Percentiles rank a stretch among this genome's conserved stretches.
These are phyloP conservation scores for Hartigia nigra DNA, from an alignment of 2,888 invertebrate genomes.

Conservation along the genomic window DNA sequence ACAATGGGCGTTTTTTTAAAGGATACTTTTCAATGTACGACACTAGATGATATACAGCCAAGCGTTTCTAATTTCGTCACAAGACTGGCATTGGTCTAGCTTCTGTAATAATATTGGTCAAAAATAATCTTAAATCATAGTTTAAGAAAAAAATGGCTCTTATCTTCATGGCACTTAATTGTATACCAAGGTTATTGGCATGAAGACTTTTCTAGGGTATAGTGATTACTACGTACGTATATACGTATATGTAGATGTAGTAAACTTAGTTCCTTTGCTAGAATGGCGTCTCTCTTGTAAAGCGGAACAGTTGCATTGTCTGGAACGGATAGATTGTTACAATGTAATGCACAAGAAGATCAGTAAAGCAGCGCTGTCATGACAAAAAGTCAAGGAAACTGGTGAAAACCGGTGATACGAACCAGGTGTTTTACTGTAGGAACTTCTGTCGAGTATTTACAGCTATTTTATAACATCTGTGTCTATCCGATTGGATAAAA, in stretches of 20 bases:
- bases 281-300: background rate
- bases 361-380: background rate
- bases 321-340: background rate
- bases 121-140: background rate
- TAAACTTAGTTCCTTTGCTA: too few species aligned
- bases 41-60: background rate
- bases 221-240: background rate
- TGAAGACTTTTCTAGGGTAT: background rate
- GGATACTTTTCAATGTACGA: background rate
- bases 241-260: too few species aligned
- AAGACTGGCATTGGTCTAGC: background rate
- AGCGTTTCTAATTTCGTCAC: background rate
- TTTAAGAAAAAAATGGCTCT: background rate
- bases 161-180: background rate
- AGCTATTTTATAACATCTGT: background rate
- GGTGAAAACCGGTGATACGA: slow-evolving; percentile 26
- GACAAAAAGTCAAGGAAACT: slow-evolving; percentile 31
- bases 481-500: too few species aligned
- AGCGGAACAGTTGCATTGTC: background rate
- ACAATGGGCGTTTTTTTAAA: background rate
- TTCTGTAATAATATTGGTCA: background rate
- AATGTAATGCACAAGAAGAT: background rate
- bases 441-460: background rate
- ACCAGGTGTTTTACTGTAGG: background rate
- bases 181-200: background rate